Evolutionary conservation across 2,113 vertebrate species (phyloP), one percentile per base, ranked within the genome.

Genomic region (Ahaetulla prasina): DNA sequence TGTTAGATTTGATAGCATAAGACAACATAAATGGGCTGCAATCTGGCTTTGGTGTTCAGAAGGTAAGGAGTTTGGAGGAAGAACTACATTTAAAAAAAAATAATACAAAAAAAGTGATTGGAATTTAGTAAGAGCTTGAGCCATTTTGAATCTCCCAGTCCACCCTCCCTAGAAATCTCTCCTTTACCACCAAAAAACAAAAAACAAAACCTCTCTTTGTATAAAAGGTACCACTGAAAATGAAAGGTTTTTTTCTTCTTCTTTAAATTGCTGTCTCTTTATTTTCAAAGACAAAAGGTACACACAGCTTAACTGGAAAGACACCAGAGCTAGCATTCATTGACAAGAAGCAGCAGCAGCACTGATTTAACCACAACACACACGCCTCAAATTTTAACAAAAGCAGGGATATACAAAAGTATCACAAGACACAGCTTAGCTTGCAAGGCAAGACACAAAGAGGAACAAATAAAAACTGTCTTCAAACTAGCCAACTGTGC

Each of bases 211-310:
- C n/a, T 87, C 43, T 43, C 94, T 90, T 92, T 90, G 89, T 94
- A 94, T 89, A 91, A 94, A 96, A 96, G 90, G 80, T 96, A 93
- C 85, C 30, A 93, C 45, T 1, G 8, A 95, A 96, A 96, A 89
- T 90, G 55, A 94, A 90, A 45, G 93, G 90, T 94, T 95, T 96
- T 22, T 68, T 68, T 14, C 1, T 30, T 14, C 3, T 68, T 68
- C 60, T n/a, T 88, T 94, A 85, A 85, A 87, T 95, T 95, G 92
- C 93, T 96, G 87, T 95, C 91, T 94, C 97, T 95, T 96, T 96
- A 96, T 96, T 97, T 97, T 96, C 92, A 96, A 93, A 96, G 96
- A 96, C 95, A 95, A 96, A 97, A 96, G 95, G 89, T 94, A 94
- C 92, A 92, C 39, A 95, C 94, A 94, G 94, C 93, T 96, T 96